Percentiles rank a stretch among this genome's conserved stretches.
Evolutionary conservation across 2,888 invertebrate genomes (phyloP).

Genomic region (Phortica okadai): DNA sequence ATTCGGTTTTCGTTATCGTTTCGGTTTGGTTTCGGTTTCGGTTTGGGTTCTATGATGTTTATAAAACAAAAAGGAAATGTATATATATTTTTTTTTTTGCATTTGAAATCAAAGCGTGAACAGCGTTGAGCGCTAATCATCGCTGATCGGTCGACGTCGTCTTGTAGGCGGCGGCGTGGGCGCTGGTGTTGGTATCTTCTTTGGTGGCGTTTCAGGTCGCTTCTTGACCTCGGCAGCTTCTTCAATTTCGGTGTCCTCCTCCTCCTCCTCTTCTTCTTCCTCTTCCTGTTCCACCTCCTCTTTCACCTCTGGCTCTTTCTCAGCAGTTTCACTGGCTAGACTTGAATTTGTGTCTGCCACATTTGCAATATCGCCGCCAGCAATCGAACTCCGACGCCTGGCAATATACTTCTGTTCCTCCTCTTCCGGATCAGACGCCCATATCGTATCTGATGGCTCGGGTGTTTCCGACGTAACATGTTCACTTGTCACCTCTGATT

Average conservation of each 20-base stretch:
- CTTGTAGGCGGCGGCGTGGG: slow-evolving; percentile 34
- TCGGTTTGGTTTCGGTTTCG: not conserved
- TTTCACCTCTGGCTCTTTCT: slow-evolving; percentile 24
- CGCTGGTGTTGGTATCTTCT: slow-evolving; percentile 25
- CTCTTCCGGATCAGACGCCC: slow-evolving; percentile 74
- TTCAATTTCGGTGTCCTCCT: slow-evolving; percentile 47
- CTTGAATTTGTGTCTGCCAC: slow-evolving; percentile 21
- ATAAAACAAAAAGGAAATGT: too few species aligned
- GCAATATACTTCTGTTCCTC: slow-evolving; percentile 60
- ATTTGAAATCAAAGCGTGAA: too few species aligned
- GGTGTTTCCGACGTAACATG: slow-evolving; percentile 53
- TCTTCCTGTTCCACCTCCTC: slow-evolving; percentile 40
- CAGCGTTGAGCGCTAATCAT: slow-evolving; percentile 39
- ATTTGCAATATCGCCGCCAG: not conserved
- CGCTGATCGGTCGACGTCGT: slow-evolving; percentile 48
- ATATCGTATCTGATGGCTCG: slow-evolving; percentile 76
- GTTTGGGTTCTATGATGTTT: too few species aligned
- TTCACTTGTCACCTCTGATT: slow-evolving; percentile 33
- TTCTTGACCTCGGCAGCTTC: slow-evolving; percentile 55
- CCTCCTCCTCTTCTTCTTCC: slow-evolving; percentile 31
- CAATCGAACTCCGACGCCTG: slow-evolving; percentile 48
- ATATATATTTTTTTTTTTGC: too few species aligned
- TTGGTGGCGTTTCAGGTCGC: slow-evolving; percentile 45
- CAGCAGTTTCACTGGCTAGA: not conserved
- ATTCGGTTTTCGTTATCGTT: not conserved